Evolutionary conservation across 2,888 invertebrate genomes (phyloP), one percentile per base, ranked within the genome.

Genomic region (Acrobasis repandana): DNA sequence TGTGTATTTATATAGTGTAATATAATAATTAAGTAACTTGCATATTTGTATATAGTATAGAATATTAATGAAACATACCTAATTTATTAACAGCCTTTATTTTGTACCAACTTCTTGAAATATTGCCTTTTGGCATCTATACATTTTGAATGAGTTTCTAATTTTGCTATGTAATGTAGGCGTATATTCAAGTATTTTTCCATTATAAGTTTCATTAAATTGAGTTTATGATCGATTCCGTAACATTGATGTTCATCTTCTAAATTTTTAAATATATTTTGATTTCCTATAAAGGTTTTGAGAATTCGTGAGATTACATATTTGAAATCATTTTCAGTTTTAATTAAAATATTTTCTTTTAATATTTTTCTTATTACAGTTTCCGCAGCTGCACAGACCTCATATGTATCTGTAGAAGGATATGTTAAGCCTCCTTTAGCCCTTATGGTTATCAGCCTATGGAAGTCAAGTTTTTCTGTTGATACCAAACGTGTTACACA

Each of bases 151-250:
- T n/a, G 1, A 15, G n/a, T 46, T 46, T 46, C n/a, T 5, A 14
- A 46, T 46, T 46, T 46, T n/a, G 46, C 14, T 46, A 46, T n/a
- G 15, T 46, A n/a, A 46, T 46, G 46, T 46, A 46, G n/a, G 14
- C 46, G 11, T 46, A 46, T 46, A 46, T 46, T 5, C 2, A 46
- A n/a, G 15, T 46, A 46, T 46, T 46, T 46, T 46, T 46, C 46
- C 5, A 48, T 48, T 48, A 48, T 48, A 18, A 48, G 18, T 48
- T 48, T 15, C 5, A 48, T 48, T 9, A 2, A 48, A n/a, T n/a
- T n/a, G n/a, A n/a, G n/a, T n/a, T n/a, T n/a, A n/a, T n/a, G n/a
- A n/a, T n/a, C n/a, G n/a, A n/a, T n/a, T n/a, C n/a, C n/a, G n/a
- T n/a, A n/a, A n/a, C 18, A 9, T 15, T 34, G 34, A 48, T 48